These are phyloP conservation scores for Torymus texanus DNA, from an alignment of 2,888 invertebrate species.

Conservation along the genomic window DNA sequence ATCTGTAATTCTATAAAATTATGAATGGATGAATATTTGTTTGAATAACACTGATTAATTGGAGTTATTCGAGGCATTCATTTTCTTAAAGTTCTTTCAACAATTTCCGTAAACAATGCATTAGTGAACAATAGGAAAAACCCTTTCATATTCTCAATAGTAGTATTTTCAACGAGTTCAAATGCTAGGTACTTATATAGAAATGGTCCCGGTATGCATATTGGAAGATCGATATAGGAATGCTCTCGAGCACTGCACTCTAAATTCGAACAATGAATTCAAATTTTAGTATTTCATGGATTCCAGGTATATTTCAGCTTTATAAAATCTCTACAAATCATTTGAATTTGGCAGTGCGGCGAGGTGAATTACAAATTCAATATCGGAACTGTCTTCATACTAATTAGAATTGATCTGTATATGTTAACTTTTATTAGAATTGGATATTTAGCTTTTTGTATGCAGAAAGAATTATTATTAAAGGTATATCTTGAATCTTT, in stretches of 20 bases:
- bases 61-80: too few relatives aligned
- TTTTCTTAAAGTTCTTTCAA: too few relatives aligned
- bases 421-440: neutral
- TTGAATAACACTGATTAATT: too few relatives aligned
- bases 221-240: neutral
- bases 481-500: neutral
- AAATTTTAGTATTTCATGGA: neutral
- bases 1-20: too few relatives aligned
- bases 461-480: neutral
- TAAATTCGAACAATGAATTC: neutral
- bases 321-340: neutral
- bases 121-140: too few relatives aligned
- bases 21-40: too few relatives aligned
- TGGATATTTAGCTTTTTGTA: slow-evolving; percentile 16
- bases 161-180: neutral
- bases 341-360: neutral
- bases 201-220: neutral
- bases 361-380: neutral
- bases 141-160: neutral
- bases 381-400: neutral
- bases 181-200: neutral
- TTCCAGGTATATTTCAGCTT: neutral
- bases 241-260: neutral
- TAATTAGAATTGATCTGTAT: slow-evolving; percentile 18
- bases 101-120: too few relatives aligned